A percentile compares a stretch with the other conserved stretches of the same genome.
phyloP scores from a whole-genome alignment of 2,113 vertebrate species.

The Pseudorhombus dupliciocellatus region DNA sequence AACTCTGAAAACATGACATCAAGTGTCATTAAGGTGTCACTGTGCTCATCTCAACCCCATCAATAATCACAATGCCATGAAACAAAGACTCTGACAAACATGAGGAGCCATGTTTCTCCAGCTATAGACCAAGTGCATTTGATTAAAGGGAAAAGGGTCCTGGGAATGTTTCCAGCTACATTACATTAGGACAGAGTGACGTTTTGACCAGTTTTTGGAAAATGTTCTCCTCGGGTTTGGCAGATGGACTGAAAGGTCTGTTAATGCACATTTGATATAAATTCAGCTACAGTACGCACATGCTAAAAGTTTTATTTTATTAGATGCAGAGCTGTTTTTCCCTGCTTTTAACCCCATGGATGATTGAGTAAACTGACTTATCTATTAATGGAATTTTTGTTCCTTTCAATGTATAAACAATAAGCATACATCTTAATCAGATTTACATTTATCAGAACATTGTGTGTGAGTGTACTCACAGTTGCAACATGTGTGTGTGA shows the following conservation, averaged over 20 bases:
- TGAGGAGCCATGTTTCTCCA: not conserved
- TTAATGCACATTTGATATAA: constrained; percentile 5
- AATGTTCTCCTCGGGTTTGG: not conserved
- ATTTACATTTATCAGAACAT: constrained; percentile 31
- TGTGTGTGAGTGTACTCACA: constrained; percentile 1
- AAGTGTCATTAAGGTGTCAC: not conserved
- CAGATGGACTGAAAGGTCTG: not conserved
- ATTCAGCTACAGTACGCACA: not conserved
- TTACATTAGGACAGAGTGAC: constrained; percentile 4
- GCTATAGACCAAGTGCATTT: constrained; percentile 4
- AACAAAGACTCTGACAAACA: not conserved
- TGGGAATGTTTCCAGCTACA: constrained; percentile 10
- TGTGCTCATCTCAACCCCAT: not conserved
- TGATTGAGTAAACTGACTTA: not conserved
- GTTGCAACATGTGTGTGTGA: not conserved
- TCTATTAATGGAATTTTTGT: not conserved
- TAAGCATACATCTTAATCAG: constrained; percentile 15
- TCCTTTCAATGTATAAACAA: not conserved
- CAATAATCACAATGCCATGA: not conserved
- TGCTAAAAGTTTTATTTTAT: not conserved
- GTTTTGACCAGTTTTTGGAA: not conserved
- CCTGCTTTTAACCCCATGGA: not conserved
- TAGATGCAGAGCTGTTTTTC: not conserved
- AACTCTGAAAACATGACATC: not conserved
- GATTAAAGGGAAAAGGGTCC: constrained; percentile 16